Evolutionary conservation across 1,140 invertebrate species (phyloP).

Genomic region (Trachymyrmex septentrionalis): DNA sequence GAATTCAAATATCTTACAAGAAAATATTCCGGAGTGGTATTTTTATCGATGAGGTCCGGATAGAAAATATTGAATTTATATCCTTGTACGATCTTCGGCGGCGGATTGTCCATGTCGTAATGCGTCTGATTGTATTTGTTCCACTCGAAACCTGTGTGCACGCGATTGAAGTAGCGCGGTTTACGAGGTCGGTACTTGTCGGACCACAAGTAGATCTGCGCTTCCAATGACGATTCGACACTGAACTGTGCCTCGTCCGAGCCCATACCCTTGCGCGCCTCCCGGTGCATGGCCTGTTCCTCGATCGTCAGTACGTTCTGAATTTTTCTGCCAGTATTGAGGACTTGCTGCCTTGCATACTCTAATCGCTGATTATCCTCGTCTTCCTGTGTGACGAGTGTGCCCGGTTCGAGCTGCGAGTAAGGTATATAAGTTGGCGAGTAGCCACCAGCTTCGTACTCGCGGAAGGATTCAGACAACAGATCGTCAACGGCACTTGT

Average conservation of each 20-base stretch:
- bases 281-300: slow-evolving; percentile 90
- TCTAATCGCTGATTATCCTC: slow-evolving; percentile 93
- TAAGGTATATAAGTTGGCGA: slow-evolving; percentile 92
- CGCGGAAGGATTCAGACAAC: slow-evolving; percentile 89
- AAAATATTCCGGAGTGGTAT: slow-evolving; percentile 97
- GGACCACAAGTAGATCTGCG: slow-evolving; percentile 97
- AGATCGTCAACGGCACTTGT: slow-evolving; percentile 85
- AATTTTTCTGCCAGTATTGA: slow-evolving; percentile 87
- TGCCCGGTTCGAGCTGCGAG: slow-evolving; percentile 93
- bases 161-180: slow-evolving; percentile 98
- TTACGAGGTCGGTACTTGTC: slow-evolving; percentile 99
- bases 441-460: slow-evolving; percentile 94
- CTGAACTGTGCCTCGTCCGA: slow-evolving; percentile 97
- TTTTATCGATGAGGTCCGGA: slow-evolving; percentile 99
- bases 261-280: slow-evolving; percentile 96
- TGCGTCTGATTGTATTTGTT: slow-evolving; percentile 99
- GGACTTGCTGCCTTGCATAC: slow-evolving; percentile 90
- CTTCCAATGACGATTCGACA: slow-evolving; percentile 95
- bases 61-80: slow-evolving; percentile 99
- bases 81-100: slow-evolving; percentile 99
- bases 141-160: slow-evolving; percentile 99
- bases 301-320: slow-evolving; percentile 87
- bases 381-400: slow-evolving; percentile 92
- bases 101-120: slow-evolving; percentile 99
- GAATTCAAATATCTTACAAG: slow-evolving; percentile 88